Conservation (phyloP, 2,797 vertebrate species). For the Chelidonichthys spinosus region DNA sequence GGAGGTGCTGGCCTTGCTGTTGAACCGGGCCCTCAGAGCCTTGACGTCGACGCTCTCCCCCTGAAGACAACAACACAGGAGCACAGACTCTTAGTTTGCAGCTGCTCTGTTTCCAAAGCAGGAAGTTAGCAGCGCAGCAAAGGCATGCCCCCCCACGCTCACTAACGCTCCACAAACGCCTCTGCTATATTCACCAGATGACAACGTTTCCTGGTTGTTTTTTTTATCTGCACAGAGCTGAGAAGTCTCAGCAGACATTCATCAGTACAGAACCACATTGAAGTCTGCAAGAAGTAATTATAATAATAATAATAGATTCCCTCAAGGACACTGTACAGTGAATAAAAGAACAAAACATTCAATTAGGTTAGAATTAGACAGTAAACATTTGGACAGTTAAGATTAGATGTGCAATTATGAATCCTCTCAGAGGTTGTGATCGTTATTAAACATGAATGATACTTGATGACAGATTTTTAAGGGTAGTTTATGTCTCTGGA, state of each 20-base stretch:
- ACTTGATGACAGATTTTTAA: neutral
- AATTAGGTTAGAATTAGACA: no score
- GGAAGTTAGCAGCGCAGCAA: slow-evolving; percentile 70
- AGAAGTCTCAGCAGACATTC: slow-evolving; percentile 12
- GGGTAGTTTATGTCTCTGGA: neutral
- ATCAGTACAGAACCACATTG: neutral
- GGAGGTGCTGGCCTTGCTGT: slow-evolving; percentile 53
- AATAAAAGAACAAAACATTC: no score
- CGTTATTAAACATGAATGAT: neutral
- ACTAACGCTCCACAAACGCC: neutral
- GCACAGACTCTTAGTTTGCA: slow-evolving; percentile 32
- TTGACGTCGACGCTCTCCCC: slow-evolving; percentile 82
- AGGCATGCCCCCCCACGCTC: slow-evolving; percentile 31
- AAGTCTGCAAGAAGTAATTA: neutral
- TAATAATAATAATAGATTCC: no score
- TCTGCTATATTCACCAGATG: slow-evolving; percentile 31
- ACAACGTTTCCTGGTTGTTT: slow-evolving; percentile 62
- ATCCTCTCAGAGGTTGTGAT: neutral
- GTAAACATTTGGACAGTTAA: no score
- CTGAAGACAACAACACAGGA: slow-evolving; percentile 62
- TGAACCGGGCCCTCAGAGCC: slow-evolving; percentile 82
- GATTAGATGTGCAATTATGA: neutral
- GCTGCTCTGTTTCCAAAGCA: slow-evolving; percentile 50
- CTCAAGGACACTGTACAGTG: no score
- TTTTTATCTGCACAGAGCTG: slow-evolving; percentile 32